Percentiles rank a stretch among this genome's conserved stretches.
Conservation (phyloP, 2,797 vertebrate genomes). For the Propithecus deckenii region DNA sequence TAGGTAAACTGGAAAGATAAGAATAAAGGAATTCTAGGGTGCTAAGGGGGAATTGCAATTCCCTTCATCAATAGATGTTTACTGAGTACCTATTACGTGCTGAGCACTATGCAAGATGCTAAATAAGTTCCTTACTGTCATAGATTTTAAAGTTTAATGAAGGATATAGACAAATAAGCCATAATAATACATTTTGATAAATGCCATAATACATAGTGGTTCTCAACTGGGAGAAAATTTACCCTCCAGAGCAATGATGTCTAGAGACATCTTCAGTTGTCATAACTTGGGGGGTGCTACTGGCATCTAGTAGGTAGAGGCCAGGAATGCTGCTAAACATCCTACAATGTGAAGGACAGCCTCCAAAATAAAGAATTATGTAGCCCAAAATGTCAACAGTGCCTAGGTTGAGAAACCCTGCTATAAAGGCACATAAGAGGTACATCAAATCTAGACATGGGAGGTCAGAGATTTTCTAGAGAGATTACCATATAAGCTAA, state of each 20-base stretch:
- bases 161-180: neutral
- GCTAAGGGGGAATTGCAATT: neutral
- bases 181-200: neutral
- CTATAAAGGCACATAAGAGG: neutral
- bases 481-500: neutral
- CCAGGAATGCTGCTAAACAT: neutral
- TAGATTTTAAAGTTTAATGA: neutral
- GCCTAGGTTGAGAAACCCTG: neutral
- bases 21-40: neutral
- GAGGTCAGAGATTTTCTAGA: neutral
- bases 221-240: neutral
- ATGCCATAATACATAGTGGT: neutral
- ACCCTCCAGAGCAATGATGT: neutral
- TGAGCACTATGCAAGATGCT: neutral
- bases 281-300: neutral
- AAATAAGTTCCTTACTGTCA: neutral
- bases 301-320: neutral
- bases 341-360: neutral
- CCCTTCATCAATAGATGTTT: neutral
- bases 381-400: neutral
- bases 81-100: neutral
- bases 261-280: neutral
- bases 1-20: neutral
- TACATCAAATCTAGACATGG: neutral
- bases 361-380: neutral